These are phyloP conservation scores for Peromyscus nudipes DNA, from an alignment of 2,797 vertebrate genomes.

Conservation along the genomic window DNA sequence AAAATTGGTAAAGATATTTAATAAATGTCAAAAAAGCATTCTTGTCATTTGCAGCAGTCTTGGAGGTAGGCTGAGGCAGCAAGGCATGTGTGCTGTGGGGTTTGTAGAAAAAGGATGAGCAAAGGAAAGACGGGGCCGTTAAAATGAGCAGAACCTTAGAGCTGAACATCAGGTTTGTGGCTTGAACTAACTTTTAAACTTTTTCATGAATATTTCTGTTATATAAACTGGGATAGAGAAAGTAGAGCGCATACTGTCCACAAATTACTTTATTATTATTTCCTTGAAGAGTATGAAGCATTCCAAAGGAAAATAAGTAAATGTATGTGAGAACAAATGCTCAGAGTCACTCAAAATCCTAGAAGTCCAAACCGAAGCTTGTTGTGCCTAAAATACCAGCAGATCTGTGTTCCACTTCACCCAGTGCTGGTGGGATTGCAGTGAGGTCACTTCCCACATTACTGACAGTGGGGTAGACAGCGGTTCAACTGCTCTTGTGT, in stretches of 20 bases:
- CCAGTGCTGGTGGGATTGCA: not conserved
- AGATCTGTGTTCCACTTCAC: conserved; percentile 4
- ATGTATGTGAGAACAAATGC: not conserved
- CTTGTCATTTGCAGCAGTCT: conserved; percentile 10
- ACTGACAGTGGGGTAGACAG: not conserved
- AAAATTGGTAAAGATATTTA: conserved; percentile 31
- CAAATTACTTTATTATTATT: not conserved
- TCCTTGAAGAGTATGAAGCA: not conserved
- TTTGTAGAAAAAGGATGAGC: not conserved
- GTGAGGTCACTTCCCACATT: not conserved
- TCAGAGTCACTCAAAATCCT: not conserved
- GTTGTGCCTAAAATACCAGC: not conserved
- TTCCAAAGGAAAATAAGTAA: not conserved
- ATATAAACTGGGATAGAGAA: conserved; percentile 30
- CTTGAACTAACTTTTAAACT: not conserved
- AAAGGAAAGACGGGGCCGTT: not conserved
- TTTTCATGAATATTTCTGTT: conserved; percentile 32
- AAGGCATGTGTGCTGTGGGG: not conserved
- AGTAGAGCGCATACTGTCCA: not conserved
- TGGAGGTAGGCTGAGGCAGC: not conserved
- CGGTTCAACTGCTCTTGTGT: not conserved
- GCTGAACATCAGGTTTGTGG: not conserved
- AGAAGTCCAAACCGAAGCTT: conserved; percentile 1
- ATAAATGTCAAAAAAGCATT: not conserved
- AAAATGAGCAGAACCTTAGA: conserved; percentile 18